A percentile compares a stretch with the other conserved stretches of the same genome.
Conservation (phyloP, 2,888 invertebrate species). For the Hirtodrosophila alboralis region DNA sequence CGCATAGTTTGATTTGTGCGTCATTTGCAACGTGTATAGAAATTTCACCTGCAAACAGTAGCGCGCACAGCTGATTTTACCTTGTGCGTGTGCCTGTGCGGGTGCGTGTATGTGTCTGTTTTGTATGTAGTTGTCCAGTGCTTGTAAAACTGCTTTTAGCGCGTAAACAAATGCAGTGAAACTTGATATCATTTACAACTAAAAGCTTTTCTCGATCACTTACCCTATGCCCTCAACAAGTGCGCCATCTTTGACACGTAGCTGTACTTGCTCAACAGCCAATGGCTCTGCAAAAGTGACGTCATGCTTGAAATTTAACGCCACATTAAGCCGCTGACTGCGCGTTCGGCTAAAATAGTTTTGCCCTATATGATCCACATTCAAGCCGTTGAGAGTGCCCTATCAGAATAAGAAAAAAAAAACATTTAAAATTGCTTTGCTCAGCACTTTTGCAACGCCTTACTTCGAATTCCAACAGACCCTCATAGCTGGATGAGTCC, state of each 20-base stretch:
- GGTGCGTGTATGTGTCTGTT: slow-evolving; percentile 10
- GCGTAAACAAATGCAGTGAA: slow-evolving; percentile 75
- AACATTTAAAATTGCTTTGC: no score
- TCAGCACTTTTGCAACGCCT: slow-evolving; percentile 11
- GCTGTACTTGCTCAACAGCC: slow-evolving; percentile 60
- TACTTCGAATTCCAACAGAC: slow-evolving; percentile 77
- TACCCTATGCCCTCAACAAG: slow-evolving; percentile 78
- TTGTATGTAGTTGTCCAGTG: slow-evolving; percentile 44
- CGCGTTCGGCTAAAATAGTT: slow-evolving; percentile 85
- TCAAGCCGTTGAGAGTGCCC: slow-evolving; percentile 85
- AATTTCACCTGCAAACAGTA: slow-evolving; percentile 67
- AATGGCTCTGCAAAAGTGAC: slow-evolving; percentile 77
- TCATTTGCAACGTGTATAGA: slow-evolving; percentile 61
- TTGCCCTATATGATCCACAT: slow-evolving; percentile 84
- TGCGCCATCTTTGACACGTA: slow-evolving; percentile 75
- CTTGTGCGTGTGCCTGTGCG: slow-evolving; percentile 21
- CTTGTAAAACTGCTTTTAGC: slow-evolving; percentile 63
- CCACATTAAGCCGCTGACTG: slow-evolving; percentile 84
- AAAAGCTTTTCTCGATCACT: slow-evolving; percentile 39
- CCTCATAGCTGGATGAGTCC: slow-evolving; percentile 66
- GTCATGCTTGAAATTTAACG: slow-evolving; percentile 83
- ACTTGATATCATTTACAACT: slow-evolving; percentile 52
- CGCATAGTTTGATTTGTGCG: not conserved
- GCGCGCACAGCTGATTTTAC: slow-evolving; percentile 69
- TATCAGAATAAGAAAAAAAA: slow-evolving; percentile 62